phyloP scores from a whole-genome alignment of 2,888 invertebrate species.

The Aspidiotus destructor region DNA sequence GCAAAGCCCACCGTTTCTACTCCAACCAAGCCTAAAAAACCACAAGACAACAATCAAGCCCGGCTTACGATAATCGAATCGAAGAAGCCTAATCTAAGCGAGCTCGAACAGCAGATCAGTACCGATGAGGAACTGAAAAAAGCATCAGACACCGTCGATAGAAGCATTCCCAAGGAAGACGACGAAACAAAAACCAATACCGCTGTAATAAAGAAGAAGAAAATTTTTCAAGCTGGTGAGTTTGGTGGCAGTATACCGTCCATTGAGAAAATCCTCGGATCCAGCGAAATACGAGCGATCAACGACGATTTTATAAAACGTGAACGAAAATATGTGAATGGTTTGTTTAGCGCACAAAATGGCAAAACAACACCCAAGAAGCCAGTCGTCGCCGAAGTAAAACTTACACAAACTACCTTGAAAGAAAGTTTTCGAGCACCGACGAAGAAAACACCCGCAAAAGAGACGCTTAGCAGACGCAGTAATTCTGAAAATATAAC shows the following conservation, averaged over 20 bases:
- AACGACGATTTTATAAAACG: conserved; percentile 4
- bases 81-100: not conserved
- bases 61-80: not conserved
- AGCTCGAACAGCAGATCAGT: not conserved
- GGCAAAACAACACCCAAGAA: not conserved
- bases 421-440: not conserved
- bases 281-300: not conserved
- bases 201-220: not conserved
- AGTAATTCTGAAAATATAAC: not conserved
- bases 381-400: not conserved
- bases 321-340: not conserved
- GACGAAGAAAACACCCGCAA: no score
- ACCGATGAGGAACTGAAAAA: not conserved
- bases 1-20: no score
- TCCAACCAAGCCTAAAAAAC: no score
- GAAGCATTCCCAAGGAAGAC: not conserved
- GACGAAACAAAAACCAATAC: not conserved
- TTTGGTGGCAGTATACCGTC: conserved; percentile 21
- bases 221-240: conserved; percentile 24
- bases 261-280: conserved; percentile 8
- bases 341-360: not conserved
- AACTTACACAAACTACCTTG: not conserved
- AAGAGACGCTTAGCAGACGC: not conserved
- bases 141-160: not conserved
- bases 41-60: no score